Conservation (phyloP, 2,797 vertebrate genomes). For the Poeciliopsis turneri region DNA sequence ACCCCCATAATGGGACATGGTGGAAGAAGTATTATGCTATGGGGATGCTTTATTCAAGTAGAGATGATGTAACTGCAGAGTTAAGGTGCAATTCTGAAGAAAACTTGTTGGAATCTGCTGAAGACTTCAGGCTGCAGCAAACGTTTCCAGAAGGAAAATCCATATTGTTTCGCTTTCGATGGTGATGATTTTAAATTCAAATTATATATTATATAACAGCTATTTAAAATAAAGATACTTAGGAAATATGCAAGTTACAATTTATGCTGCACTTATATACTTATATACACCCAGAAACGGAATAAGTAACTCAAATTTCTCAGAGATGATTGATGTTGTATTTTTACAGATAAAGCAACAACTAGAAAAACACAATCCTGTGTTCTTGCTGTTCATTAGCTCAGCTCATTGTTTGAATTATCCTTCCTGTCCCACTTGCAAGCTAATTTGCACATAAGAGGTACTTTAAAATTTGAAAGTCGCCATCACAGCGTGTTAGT, state of each 20-base stretch:
- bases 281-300: neutral
- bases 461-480: conserved; percentile 17
- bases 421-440: neutral
- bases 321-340: neutral
- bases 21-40: neutral
- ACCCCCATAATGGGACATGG: neutral
- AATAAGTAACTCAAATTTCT: neutral
- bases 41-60: neutral
- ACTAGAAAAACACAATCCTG: neutral
- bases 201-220: neutral
- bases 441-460: conserved; percentile 12
- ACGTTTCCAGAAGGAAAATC: neutral
- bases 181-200: neutral
- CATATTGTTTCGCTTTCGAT: neutral
- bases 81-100: neutral
- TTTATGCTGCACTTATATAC: neutral
- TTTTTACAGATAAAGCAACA: neutral
- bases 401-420: neutral
- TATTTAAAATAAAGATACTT: neutral
- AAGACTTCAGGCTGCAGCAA: neutral
- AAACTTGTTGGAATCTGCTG: neutral
- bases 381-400: neutral
- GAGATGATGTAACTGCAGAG: neutral
- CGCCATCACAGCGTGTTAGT: conserved; percentile 17
- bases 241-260: neutral